Conservation (phyloP, 1,140 invertebrate species). For the Pristionchus pacificus region DNA sequence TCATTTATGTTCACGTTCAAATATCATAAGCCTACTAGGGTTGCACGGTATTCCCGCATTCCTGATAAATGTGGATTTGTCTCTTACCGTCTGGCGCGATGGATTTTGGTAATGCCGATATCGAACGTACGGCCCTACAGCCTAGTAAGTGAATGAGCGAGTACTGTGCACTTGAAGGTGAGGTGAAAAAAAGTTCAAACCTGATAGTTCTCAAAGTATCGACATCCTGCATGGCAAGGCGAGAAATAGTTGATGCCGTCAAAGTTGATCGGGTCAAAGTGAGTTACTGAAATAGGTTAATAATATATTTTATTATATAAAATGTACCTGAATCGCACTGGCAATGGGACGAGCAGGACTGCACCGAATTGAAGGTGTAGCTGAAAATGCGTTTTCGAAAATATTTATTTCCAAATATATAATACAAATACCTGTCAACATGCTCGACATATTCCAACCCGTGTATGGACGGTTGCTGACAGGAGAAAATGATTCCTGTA, state of each 20-base stretch:
- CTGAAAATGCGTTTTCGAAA: no score
- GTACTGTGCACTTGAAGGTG: no score
- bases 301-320: background rate
- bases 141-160: no score
- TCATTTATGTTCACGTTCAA: background rate
- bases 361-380: no score
- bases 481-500: conserved; percentile 29
- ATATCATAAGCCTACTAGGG: background rate
- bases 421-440: conserved; percentile 19
- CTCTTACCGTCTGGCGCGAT: no score
- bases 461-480: conserved; percentile 20
- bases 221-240: conserved; percentile 31
- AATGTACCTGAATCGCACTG: background rate
- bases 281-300: conserved; percentile 3
- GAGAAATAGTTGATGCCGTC: conserved; percentile 28
- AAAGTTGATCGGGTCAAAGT: conserved; percentile 17
- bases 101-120: no score
- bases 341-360: background rate
- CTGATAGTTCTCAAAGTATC: no score
- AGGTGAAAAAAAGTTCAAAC: no score
- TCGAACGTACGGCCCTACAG: no score
- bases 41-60: background rate
- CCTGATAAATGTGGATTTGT: background rate
- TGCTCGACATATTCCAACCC: conserved; percentile 17
- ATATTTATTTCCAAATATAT: background rate